A percentile compares a stretch with the other conserved stretches of the same genome.
Conservation (phyloP, 2,888 invertebrate genomes). For the Lepidocyrtoides sp. region DNA sequence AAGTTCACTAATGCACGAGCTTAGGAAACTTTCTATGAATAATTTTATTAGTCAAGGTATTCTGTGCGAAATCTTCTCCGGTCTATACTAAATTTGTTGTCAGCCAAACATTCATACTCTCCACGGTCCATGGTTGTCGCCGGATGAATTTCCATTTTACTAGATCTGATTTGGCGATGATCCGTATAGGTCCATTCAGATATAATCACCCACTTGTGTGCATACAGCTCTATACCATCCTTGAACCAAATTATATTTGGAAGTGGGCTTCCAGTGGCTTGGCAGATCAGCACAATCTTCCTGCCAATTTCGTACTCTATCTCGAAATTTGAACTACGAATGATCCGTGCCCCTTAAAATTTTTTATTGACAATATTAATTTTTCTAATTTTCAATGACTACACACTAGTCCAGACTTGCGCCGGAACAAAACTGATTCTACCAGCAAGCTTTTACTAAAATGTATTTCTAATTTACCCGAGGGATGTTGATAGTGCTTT, state of each 20-base stretch:
- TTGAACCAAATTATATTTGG: constrained; percentile 92
- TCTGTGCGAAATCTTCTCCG: constrained; percentile 91
- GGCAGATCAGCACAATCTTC: constrained; percentile 92
- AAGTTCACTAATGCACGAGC: not conserved
- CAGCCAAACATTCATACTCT: constrained; percentile 91
- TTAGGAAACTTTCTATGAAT: not conserved
- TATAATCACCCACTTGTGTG: constrained; percentile 91
- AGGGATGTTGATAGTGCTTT: constrained; percentile 23
- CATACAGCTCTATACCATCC: constrained; percentile 91
- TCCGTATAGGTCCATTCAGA: constrained; percentile 90
- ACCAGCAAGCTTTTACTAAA: no score
- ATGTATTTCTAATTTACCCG: constrained; percentile 18
- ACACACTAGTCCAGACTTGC: not conserved
- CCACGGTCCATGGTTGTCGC: constrained; percentile 90
- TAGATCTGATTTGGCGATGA: constrained; percentile 90
- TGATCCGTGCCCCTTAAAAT: constrained; percentile 42
- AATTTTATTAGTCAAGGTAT: constrained; percentile 84
- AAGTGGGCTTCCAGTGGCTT: constrained; percentile 91
- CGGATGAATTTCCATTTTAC: constrained; percentile 92
- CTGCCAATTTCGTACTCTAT: constrained; percentile 91
- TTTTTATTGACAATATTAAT: not conserved
- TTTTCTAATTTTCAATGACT: no score
- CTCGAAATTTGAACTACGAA: constrained; percentile 88
- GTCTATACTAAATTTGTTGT: constrained; percentile 91
- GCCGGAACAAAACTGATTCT: no score